phyloP scores from a whole-genome alignment of 2,888 invertebrate species.

The Octodonta nipae region DNA sequence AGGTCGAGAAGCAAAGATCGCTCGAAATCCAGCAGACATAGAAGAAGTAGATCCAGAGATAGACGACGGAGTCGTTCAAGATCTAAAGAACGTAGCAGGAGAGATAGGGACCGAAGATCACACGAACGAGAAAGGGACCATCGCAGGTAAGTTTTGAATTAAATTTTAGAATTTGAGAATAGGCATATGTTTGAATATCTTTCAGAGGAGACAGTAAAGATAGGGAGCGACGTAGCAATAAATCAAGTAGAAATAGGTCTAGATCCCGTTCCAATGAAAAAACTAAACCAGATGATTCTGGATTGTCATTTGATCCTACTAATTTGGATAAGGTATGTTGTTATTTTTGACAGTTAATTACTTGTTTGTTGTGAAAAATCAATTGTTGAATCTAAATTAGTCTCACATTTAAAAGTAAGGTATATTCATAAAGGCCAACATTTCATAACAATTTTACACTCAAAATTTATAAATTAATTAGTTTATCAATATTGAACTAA shows the following conservation, averaged over 20 bases:
- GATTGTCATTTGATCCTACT: constrained; percentile 56
- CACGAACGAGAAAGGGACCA: constrained; percentile 25
- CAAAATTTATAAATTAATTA: too few species aligned
- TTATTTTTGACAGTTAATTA: constrained; percentile 10
- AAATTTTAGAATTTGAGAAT: neutral
- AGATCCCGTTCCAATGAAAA: constrained; percentile 32
- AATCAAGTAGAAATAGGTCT: constrained; percentile 34
- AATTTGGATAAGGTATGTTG: constrained; percentile 68
- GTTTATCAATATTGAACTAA: too few species aligned
- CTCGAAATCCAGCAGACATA: constrained; percentile 45
- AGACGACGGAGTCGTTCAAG: constrained; percentile 25
- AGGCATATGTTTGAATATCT: constrained; percentile 10
- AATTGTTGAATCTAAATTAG: too few species aligned
- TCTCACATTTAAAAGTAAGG: too few species aligned
- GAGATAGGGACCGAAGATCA: constrained; percentile 25
- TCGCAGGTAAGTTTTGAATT: constrained; percentile 15
- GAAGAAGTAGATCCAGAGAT: constrained; percentile 54
- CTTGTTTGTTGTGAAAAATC: too few species aligned
- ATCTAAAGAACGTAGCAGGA: constrained; percentile 24
- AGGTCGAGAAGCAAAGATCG: constrained; percentile 31
- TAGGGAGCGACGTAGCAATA: constrained; percentile 44
- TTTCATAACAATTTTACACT: too few species aligned
- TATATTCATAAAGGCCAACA: too few species aligned
- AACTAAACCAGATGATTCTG: constrained; percentile 43
- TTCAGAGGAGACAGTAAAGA: constrained; percentile 51